Conservation (phyloP, 2,797 vertebrate species). For the Oreochromis grahami region DNA sequence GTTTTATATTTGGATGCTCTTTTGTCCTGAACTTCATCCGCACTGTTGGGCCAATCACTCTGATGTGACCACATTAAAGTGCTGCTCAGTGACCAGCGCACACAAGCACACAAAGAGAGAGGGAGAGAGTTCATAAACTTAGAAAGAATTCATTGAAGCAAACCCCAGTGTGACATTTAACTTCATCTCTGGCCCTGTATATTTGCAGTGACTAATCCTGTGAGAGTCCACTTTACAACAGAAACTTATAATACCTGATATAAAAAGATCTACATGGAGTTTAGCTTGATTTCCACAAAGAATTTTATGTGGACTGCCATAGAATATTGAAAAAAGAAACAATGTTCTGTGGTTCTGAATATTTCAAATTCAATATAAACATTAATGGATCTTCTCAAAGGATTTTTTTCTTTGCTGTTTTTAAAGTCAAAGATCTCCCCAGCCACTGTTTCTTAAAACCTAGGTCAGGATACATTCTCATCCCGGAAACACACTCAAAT, state of each 20-base stretch:
- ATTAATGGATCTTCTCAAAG: conserved; percentile 6
- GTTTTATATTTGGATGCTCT: conserved; percentile 39
- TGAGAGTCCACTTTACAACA: background rate
- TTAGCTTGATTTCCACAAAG: background rate
- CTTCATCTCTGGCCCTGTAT: conserved; percentile 1
- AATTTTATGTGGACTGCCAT: background rate
- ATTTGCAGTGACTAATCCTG: conserved; percentile 24
- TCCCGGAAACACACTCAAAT: conserved; percentile 5
- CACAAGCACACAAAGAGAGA: background rate
- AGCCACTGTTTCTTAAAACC: background rate
- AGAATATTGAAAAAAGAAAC: background rate
- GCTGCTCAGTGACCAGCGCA: background rate
- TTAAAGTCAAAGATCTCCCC: conserved; percentile 3
- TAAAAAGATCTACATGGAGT: conserved; percentile 1
- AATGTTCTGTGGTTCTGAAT: background rate
- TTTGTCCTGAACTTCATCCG: conserved; percentile 42
- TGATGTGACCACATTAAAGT: conserved; percentile 41
- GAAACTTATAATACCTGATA: conserved; percentile 13
- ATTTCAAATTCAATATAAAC: conserved; percentile 15
- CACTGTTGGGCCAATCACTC: conserved; percentile 25
- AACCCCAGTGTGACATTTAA: conserved; percentile 9
- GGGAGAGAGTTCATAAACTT: background rate
- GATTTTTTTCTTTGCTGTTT: conserved; percentile 4
- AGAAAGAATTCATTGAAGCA: background rate
- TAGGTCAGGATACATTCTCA: background rate